Evolutionary conservation across 2,888 invertebrate species (phyloP).

Genomic region (Coecobrya sp.): DNA sequence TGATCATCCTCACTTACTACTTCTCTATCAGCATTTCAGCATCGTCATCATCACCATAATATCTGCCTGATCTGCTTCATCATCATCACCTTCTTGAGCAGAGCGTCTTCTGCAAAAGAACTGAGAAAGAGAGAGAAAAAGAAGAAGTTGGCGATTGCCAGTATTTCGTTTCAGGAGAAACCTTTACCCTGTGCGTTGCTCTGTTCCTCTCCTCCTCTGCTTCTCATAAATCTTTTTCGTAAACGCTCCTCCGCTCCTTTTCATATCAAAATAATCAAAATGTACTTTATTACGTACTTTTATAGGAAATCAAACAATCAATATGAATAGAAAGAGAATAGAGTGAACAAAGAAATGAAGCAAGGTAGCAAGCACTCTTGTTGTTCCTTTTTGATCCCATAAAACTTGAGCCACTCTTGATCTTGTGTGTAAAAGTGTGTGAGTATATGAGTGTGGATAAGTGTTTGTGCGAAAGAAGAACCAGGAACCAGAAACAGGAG

Average conservation of each 20-base stretch:
- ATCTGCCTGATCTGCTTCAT: constrained; percentile 76
- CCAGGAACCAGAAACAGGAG: constrained; percentile 57
- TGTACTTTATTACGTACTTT: not conserved
- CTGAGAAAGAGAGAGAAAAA: constrained; percentile 21
- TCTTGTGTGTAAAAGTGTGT: not conserved
- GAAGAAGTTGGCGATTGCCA: constrained; percentile 2
- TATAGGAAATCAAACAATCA: not conserved
- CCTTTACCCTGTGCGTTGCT: constrained; percentile 40
- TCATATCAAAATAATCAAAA: constrained; percentile 21
- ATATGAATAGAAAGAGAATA: not conserved
- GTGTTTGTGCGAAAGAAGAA: constrained; percentile 24
- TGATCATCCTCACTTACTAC: constrained; percentile 52
- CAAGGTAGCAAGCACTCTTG: not conserved
- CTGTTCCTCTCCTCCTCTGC: not conserved
- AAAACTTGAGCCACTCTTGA: not conserved
- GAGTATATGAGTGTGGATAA: not conserved
- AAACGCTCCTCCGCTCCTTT: constrained; percentile 14
- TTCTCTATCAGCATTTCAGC: constrained; percentile 60
- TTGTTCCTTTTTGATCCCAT: not conserved
- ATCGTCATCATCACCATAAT: constrained; percentile 32
- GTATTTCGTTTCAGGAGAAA: constrained; percentile 68
- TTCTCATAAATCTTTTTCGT: not conserved
- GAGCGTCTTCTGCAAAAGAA: constrained; percentile 34
- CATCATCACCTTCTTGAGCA: constrained; percentile 51
- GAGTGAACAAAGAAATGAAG: not conserved